Evolutionary conservation across 2,113 vertebrate genomes (phyloP).

Genomic region (Psammodynastes pulverulentus): DNA sequence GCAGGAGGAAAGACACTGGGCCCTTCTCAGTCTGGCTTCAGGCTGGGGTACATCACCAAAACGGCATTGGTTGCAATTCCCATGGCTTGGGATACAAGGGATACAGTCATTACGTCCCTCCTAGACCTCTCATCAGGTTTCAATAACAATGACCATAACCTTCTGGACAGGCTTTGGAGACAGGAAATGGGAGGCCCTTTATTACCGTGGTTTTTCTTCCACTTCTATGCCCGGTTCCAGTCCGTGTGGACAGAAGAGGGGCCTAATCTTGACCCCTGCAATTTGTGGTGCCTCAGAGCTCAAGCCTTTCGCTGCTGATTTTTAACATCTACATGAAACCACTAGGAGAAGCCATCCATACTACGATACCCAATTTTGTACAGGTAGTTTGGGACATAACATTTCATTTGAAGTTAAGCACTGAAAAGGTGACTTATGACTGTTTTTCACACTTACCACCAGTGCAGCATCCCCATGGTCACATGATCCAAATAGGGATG

Average conservation of each 20-base stretch:
- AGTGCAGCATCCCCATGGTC: too few species aligned
- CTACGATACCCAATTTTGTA: not conserved
- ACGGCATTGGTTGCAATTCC: too few species aligned
- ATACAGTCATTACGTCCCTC: fast-evolving
- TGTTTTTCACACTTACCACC: too few species aligned
- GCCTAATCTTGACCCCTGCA: not conserved
- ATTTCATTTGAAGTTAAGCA: too few species aligned
- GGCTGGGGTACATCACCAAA: too few species aligned
- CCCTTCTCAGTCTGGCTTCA: too few species aligned
- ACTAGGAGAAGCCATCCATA: not conserved
- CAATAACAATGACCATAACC: not conserved
- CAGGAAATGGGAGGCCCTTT: not conserved
- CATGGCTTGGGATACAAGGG: not conserved
- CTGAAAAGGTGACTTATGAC: too few species aligned
- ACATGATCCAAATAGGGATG: too few species aligned
- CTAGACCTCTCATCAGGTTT: not conserved
- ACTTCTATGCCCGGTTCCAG: not conserved
- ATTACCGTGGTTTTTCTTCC: not conserved
- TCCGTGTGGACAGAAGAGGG: not conserved
- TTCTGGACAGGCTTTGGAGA: not conserved
- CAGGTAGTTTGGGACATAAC: not conserved
- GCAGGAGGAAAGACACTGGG: too few species aligned
- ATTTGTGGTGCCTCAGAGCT: not conserved
- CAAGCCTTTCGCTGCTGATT: not conserved
- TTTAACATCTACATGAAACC: not conserved